phyloP scores from a whole-genome alignment of 2,113 vertebrate genomes.

The Daphoenositta chrysoptera region DNA sequence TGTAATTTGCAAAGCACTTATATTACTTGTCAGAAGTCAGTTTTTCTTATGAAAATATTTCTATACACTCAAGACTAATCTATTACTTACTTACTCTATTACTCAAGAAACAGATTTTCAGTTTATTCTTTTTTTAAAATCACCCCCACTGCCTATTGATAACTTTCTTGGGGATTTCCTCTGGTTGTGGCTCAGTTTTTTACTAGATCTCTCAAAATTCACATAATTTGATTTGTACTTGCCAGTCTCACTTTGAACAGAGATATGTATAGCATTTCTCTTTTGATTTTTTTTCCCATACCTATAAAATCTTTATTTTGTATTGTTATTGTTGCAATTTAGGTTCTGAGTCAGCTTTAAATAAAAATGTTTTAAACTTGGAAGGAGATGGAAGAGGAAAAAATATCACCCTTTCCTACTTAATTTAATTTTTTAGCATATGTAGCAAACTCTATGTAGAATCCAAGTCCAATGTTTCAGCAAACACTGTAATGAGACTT shows the following conservation, averaged over 20 bases:
- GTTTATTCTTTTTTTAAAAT: not conserved
- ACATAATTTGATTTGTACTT: not conserved
- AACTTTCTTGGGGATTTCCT: not conserved
- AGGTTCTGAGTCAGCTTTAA: not conserved
- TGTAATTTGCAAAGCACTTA: not conserved
- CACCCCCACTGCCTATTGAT: not conserved
- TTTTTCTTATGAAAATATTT: not conserved
- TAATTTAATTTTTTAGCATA: not conserved
- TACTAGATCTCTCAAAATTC: not conserved
- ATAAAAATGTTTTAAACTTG: not conserved
- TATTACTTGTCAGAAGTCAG: not conserved
- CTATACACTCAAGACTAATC: not conserved
- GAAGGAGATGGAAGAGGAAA: not conserved
- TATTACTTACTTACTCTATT: not conserved
- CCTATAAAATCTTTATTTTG: not conserved
- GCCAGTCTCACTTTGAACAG: not conserved
- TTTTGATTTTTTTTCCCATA: not conserved
- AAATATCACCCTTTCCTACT: not conserved
- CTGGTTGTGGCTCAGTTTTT: not conserved
- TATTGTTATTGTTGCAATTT: not conserved
- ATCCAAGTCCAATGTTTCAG: not conserved
- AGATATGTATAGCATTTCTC: not conserved
- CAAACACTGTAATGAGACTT: not conserved
- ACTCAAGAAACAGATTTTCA: not conserved
- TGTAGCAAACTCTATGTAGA: not conserved